Conservation (phyloP, 2,113 vertebrate genomes). For the Cercopithecus mona region DNA sequence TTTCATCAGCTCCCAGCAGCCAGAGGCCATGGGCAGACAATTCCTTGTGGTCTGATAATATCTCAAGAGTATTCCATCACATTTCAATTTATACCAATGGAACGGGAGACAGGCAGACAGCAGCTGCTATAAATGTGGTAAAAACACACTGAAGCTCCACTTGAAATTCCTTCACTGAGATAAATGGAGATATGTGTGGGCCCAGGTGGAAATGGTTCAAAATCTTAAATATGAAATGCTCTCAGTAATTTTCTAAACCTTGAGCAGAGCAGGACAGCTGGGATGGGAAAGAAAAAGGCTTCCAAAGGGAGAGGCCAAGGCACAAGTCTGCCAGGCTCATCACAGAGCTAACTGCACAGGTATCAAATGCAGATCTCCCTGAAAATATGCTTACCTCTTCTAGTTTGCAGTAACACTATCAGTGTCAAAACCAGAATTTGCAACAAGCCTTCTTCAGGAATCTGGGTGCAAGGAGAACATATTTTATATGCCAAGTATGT, state of each 20-base stretch:
- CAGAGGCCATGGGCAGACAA: background rate
- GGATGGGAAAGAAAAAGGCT: background rate
- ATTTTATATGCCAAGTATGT: background rate
- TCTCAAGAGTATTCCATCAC: background rate
- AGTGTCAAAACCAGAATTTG: background rate
- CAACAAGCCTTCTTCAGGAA: background rate
- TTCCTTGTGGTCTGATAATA: background rate
- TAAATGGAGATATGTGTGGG: background rate
- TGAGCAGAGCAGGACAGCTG: slow-evolving; percentile 2
- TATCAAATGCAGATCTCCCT: background rate
- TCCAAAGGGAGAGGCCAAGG: background rate
- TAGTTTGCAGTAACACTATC: background rate
- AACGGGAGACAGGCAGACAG: background rate
- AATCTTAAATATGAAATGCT: slow-evolving; percentile 6
- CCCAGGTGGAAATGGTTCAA: slow-evolving; percentile 24
- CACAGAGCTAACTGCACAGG: background rate
- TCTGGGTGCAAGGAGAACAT: background rate
- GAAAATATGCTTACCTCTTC: background rate
- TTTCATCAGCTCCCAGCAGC: background rate
- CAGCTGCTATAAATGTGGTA: background rate
- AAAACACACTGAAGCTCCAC: background rate
- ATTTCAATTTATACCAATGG: background rate
- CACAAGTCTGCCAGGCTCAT: background rate
- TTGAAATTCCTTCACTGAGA: slow-evolving; percentile 35
- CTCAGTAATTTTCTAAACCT: background rate